Evolutionary conservation across 2,888 invertebrate species (phyloP), one percentile per base, ranked within the genome.

Genomic region (Epirrhoe alternata): DNA sequence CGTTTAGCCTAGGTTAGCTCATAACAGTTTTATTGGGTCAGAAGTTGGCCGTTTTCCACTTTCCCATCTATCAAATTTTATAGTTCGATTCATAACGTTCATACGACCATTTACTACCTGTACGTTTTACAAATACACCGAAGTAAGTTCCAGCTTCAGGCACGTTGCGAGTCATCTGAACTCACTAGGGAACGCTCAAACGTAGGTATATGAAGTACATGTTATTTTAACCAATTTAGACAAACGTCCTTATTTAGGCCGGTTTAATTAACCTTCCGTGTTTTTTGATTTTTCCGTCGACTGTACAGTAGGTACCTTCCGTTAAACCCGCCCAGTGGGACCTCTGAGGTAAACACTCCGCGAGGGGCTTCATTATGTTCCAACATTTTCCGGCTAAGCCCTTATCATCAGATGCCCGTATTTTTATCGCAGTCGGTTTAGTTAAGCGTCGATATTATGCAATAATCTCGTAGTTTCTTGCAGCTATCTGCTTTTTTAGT

Each of bases 351-450:
- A 68, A 68, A 68, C 68, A 68, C 68, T 68, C 64, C 57, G 58
- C 50, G 53, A 68, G 64, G 57, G 66, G 61, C 53, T 64, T 68
- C 68, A 68, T 68, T 68, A 68, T 68, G 64, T 58, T 68, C 61
- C 64, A 68, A 68, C 68, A 68, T 68, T 68, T 68, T 68, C 68
- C 61, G 68, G 68, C 68, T 61, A 58, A 68, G 61, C 57, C 45
- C 68, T 68, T 68, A 68, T 68, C 68, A 61, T 64, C 64, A 64
- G 64, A 38, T 30, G 53, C 55, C 67, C 64, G 57, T 61, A 68
- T 64, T 68, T 68, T 68, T 68, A 68, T 64, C 53, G 61, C 10
- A 61, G 63, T 63, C 51, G 35, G 47, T 61, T 59, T 59, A 58
- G 55, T 60, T 64, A 57, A 61, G 68, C 64, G 58, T 53, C 68